phyloP scores from a whole-genome alignment of 2,888 invertebrate genomes.

The Abrostola tripartita region DNA sequence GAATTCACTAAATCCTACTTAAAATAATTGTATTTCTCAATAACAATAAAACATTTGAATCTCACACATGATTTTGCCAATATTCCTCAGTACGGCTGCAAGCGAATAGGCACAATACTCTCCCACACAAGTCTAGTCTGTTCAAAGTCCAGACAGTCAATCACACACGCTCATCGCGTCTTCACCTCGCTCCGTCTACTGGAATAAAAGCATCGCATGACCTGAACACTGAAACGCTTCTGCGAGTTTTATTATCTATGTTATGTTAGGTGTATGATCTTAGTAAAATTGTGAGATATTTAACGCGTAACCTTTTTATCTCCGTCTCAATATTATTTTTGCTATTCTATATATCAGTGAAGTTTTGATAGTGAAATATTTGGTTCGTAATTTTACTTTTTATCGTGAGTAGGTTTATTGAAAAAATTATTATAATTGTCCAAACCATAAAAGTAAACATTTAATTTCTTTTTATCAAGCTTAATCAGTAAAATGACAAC shows the following conservation, averaged over 20 bases:
- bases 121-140: background rate
- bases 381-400: background rate
- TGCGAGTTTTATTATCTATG: slow-evolving; percentile 59
- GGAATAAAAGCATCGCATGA: slow-evolving; percentile 79
- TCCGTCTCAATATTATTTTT: too few relatives aligned
- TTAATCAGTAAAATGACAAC: slow-evolving; percentile 8
- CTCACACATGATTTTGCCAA: background rate
- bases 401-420: too few relatives aligned
- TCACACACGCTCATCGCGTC: slow-evolving; percentile 69
- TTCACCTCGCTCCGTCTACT: slow-evolving; percentile 74
- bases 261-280: slow-evolving; percentile 1
- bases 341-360: too few relatives aligned
- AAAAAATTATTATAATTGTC: too few relatives aligned
- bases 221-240: slow-evolving; percentile 69
- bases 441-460: too few relatives aligned
- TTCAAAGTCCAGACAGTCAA: slow-evolving; percentile 64
- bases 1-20: too few relatives aligned
- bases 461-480: background rate
- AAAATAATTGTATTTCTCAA: too few relatives aligned
- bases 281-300: background rate
- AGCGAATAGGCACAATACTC: slow-evolving; percentile 26
- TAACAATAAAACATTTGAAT: too few relatives aligned
- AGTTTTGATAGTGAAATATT: background rate
- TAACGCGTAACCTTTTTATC: too few relatives aligned
- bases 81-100: slow-evolving; percentile 35